Evolutionary conservation across 1,140 invertebrate species (phyloP), one percentile per base, ranked within the genome.

Genomic region (Papilio machaon): DNA sequence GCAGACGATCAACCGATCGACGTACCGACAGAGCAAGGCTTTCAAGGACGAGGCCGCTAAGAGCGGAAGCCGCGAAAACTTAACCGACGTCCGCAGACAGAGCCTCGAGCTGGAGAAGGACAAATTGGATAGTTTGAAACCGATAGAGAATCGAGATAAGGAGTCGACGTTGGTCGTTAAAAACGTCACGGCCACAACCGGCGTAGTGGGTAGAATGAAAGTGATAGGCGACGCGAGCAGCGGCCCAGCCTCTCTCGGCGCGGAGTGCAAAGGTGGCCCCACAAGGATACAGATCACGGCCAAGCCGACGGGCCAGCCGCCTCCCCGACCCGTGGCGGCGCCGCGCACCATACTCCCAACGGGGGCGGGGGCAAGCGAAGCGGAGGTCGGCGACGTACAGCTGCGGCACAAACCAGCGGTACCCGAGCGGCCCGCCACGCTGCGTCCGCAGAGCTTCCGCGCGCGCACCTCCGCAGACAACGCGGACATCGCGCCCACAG

Each of bases 361-460:
- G 1, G 83, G 86, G 52, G 30, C 84, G 67, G 49, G 86, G 47
- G 46, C 85, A 67, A 46, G 84, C 13, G 83, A 80, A 19, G 77
- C 58, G 5, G 90, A 90, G 49, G 84, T 76, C 43, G 82, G 43
- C 35, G 91, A 95, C 30, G 91, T 95, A 49, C 87, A 89, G 80
- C 83, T 95, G 73, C 88, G 95, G 13, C 92, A 94, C 87, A 97
- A 97, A 91, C 97, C 97, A 8, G 96, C 96, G 5, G 95, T 97
- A 73, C 97, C 97, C 15, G 96, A 97, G 86, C 94, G 97, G 79
- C 97, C 97, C 6, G 95, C 96, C n/a, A 95, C 95, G 47, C 91
- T 97, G 54, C 95, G 96, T 80, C 96, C 96, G 19, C 95, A 95
- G 5, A 96, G 95, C 89, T 95, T 96, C 84, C 91, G 93, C 76